Evolutionary conservation across 2,888 invertebrate genomes (phyloP), one percentile per base, ranked within the genome.

Genomic region (Bellardia bayeri): DNA sequence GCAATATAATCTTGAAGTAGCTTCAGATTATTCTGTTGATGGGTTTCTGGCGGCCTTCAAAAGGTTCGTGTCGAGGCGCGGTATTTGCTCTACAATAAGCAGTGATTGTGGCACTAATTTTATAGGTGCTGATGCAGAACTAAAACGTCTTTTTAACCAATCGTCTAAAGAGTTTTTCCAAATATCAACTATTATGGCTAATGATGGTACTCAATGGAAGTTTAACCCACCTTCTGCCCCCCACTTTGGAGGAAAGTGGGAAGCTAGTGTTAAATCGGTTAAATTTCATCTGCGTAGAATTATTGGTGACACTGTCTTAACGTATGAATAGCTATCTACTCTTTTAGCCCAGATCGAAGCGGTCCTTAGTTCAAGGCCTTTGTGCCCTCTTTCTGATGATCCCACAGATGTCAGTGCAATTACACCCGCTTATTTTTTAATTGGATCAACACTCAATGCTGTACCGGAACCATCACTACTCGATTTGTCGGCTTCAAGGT

Each of bases 21-120:
- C 64, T 61, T 78, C 58, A 2, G 72, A 81, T 51, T 85, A 69
- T 49, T 74, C 82, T 30, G 54, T 79, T 11, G 56, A 75, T 63
- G 72, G 63, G 7, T 85, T 85, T 42, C 6, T 85, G 14, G 88
- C 80, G 11, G 79, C 82, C 6, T 88, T 82, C 9, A 63, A 58
- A 61, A 54, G 71, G 1, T 85, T 85, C 23, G 40, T 69, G 3
- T 30, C 85, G 5, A 42, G 87, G 42, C 74, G 85, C 1, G 85
- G 66, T 37, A 58, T 51, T 42, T 68, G 76, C 9, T 54, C 68
- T 2, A 51, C 64, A 5, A 2, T 85, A 11, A 72, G 72, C 7
- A 81, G 66, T 5, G 68, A 85, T 23, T 79, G 63, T 49, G 79
- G 79, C 23, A 88, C 69, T 5, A 85, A 82, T 30, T 88, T 88